Base-by-base conservation (phyloP, 2,113 vertebrate genomes). In the Montifringilla adamsi region DNA sequence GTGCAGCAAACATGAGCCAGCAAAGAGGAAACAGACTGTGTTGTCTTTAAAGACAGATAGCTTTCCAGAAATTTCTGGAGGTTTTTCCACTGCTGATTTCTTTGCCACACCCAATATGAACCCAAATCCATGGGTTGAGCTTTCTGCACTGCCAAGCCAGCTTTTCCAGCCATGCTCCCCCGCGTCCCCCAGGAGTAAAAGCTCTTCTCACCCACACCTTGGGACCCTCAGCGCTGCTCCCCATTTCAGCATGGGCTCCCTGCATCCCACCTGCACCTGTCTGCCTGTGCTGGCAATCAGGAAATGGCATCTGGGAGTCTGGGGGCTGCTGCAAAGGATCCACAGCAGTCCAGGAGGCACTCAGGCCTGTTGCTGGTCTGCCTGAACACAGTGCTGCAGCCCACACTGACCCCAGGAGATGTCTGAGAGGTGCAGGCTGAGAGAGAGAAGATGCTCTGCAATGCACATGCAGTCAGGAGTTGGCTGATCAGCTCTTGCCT, bases 181-280 rank as follows among this genome's bases (percentile, higher is more conserved):
- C 6, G 0, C 0, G 1, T 21, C 2, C 26, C 24, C 26, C 3
- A 3, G 35, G 22, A 50, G 31, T 13, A n/a, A 17, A n/a, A 79
- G 13, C 53, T 59, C 28, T 20, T 60, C 23, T 76, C 4, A 1
- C 17, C 33, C 5, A 1, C 0, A 0, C n/a, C 17, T 41, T 2
- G 0, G 24, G 43, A 72, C 3, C 22, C 27, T 22, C 63, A 41
- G 22, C 27, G 13, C 74, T 74, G 55, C 15, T 46, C 22, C 12
- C 43, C 4, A 5, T n/a, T 64, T 64, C 87, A 84, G 28, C 22
- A 15, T 2, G 11, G 18, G 39, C 23, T 88, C 64, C 11, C 2
- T n/a, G 18, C 15, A 22, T 5, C 59, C 66, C 33, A 31, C 30
- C 21, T 0, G 2, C 74, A 14, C 11, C 30, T 11, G 9, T 10